Base-by-base conservation (phyloP, 2,888 invertebrate species). In the Petrolisthes cinctipes region DNA sequence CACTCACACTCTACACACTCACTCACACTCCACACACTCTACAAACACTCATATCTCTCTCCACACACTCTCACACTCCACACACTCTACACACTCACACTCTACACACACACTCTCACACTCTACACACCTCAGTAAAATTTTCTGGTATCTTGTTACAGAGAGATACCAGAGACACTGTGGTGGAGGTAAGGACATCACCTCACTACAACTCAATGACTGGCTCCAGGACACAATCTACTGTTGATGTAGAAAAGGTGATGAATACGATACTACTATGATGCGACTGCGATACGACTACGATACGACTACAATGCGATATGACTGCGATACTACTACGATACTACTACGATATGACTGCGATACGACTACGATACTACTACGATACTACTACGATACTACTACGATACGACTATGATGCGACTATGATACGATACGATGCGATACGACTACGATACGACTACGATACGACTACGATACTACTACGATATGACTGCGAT, bases 141-240 rank as follows among this genome's bases (percentile, higher is more conserved):
- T 37, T 37, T 37, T 37, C 1, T 37, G 37, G 37, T 37, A 37
- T 37, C 0, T 37, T 1, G 2, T 37, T 14, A 71, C 86, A 86
- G 86, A 86, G 76, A 75, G 86, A 23, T 86, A 82, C 66, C 20
- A n/a, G 5, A 82, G 57, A 14, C 82, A 78, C 75, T 53, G 76
- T 7, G 20, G 37, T 9, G 23, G n/a, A 11, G 54, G 54, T 1
- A 54, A 53, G 11, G 68, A 61, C 0, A 37, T 51, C 0, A 82
- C 86, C 5, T 53, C 53, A 37, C 17, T 86, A 20, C 17, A 14
- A 4, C 82, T 86, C 6, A 71, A 37, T 4, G 86, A 86, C 9
- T 86, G 86, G 86, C 82, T 86, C 0, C 86, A 82, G 37, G 86
- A 86, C 54, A 82, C 86, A 0, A 37, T 86, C n/a, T 86, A 86